Evolutionary conservation across 2,113 vertebrate genomes (phyloP).

Genomic region (Mellivora capensis): DNA sequence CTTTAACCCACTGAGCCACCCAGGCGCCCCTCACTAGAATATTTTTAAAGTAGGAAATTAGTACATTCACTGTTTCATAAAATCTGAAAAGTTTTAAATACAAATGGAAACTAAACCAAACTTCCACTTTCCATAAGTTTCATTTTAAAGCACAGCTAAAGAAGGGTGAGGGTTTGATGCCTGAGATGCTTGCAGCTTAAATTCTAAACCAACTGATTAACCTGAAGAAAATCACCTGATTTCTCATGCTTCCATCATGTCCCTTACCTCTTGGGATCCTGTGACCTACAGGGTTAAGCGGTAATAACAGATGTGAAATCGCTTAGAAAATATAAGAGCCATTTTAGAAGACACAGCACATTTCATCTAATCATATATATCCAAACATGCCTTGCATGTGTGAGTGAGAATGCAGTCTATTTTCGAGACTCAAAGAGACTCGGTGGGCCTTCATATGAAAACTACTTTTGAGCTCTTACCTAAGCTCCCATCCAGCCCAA

Average conservation of each 20-base stretch:
- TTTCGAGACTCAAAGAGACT: neutral
- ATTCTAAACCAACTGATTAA: neutral
- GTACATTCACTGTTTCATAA: neutral
- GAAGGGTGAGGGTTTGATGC: neutral
- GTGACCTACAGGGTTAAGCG: neutral
- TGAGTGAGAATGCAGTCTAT: neutral
- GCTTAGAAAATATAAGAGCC: neutral
- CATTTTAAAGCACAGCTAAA: neutral
- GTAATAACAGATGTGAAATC: neutral
- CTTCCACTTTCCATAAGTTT: neutral
- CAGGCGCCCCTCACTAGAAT: neutral
- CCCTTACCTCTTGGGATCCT: neutral
- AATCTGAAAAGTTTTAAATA: neutral
- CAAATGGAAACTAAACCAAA: conserved; percentile 29
- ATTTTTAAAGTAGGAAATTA: conserved; percentile 24
- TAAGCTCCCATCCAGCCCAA: neutral
- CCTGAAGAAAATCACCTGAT: neutral
- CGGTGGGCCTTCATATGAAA: neutral
- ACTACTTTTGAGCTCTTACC: neutral
- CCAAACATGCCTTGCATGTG: neutral
- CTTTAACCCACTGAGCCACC: too few species aligned
- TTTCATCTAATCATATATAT: neutral
- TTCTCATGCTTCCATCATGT: neutral
- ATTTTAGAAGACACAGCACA: neutral
- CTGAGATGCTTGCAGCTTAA: neutral